Conservation (phyloP, 2,113 vertebrate species). For the Nycticebus coucang region DNA sequence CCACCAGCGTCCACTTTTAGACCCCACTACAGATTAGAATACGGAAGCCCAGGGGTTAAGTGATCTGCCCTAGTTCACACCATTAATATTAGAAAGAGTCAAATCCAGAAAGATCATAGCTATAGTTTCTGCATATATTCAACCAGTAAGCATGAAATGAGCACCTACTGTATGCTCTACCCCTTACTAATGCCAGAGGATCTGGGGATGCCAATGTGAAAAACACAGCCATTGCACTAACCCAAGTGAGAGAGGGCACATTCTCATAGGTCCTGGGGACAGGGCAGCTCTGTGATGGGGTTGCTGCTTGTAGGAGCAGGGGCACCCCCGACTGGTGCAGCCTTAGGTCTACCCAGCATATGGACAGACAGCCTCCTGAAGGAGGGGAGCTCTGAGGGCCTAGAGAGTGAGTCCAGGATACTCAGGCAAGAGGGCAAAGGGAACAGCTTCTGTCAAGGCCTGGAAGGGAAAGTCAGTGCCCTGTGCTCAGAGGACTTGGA, state of each 20-base stretch:
- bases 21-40: not conserved
- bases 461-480: not conserved
- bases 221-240: not conserved
- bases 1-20: rapidly evolving
- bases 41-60: not conserved
- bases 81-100: not conserved
- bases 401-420: not conserved
- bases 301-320: not conserved
- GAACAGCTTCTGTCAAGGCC: not conserved
- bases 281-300: not conserved
- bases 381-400: rapidly evolving
- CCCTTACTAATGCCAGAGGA: not conserved
- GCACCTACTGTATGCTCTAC: not conserved
- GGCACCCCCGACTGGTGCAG: not conserved
- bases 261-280: too few species aligned
- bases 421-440: not conserved
- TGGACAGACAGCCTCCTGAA: not conserved
- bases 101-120: not conserved
- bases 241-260: not conserved
- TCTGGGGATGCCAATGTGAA: not conserved
- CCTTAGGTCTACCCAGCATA: not conserved
- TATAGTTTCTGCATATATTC: not conserved
- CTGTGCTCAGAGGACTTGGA: not conserved
- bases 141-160: too few species aligned
- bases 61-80: not conserved